Evolutionary conservation across 1,140 invertebrate genomes (phyloP).

Genomic region (Zaprionus capensis): DNA sequence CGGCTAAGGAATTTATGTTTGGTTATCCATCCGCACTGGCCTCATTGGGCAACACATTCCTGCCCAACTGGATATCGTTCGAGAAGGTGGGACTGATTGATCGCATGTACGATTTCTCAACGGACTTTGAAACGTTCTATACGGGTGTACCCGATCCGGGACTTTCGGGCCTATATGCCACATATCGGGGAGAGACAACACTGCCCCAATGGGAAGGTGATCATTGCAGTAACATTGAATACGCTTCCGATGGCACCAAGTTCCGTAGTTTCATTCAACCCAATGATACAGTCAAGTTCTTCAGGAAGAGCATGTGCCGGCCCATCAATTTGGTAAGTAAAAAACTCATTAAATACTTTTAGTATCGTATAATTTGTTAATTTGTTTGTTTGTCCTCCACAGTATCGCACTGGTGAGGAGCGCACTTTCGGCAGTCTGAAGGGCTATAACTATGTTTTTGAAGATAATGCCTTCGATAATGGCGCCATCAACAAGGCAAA

Average conservation of each 20-base stretch:
- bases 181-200: slow-evolving; percentile 89
- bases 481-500: slow-evolving; percentile 89
- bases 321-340: slow-evolving; percentile 88
- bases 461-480: slow-evolving; percentile 90
- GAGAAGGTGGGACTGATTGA: slow-evolving; percentile 93
- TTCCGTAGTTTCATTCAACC: slow-evolving; percentile 89
- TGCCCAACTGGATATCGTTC: slow-evolving; percentile 92
- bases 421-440: slow-evolving; percentile 85
- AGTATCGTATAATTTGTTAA: neutral
- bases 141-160: slow-evolving; percentile 88
- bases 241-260: slow-evolving; percentile 94
- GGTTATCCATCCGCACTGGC: slow-evolving; percentile 90
- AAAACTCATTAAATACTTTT: neutral
- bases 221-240: slow-evolving; percentile 90
- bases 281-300: slow-evolving; percentile 90
- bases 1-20: slow-evolving; percentile 93
- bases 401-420: slow-evolving; percentile 87
- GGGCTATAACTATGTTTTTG: slow-evolving; percentile 89
- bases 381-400: slow-evolving; percentile 53
- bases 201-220: slow-evolving; percentile 90
- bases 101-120: slow-evolving; percentile 93
- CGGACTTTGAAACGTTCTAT: slow-evolving; percentile 91
- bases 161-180: slow-evolving; percentile 89
- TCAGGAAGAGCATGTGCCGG: slow-evolving; percentile 92
- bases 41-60: slow-evolving; percentile 90